Evolutionary conservation across 1,140 invertebrate species (phyloP), one percentile per base, ranked within the genome.

Genomic region (Papilio dardanus): DNA sequence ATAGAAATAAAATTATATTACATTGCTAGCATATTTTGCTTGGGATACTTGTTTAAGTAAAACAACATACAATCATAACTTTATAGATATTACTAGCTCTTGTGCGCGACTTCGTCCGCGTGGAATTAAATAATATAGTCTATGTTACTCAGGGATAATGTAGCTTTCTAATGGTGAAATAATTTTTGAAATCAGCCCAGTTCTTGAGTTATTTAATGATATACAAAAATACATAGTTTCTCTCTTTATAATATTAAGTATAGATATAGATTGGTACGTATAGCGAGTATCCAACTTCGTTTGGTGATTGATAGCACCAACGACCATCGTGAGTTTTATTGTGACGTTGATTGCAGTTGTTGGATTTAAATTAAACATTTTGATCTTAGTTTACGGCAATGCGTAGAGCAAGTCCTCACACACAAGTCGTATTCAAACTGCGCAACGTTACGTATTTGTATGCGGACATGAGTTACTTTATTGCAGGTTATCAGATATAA

Each of bases 401-500:
- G 54, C 54, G 54, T 62, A 62, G 54, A 62, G 24, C 24, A 62
- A 62, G 12, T 30, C 19, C 24, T 62, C 54, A 24, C 5, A 14
- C 24, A 62, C 12, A 62, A 62, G 54, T 28, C 54, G 10, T 28
- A 62, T 28, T 62, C 54, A 62, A 62, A 62, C 54, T 62, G 54
- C 54, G 54, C 54, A 62, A 62, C 24, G 24, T 62, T 62, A 62
- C 54, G 54, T 62, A 62, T 62, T 24, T 62, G n/a, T n/a, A 30
- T 62, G 54, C 54, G 21, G 54, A 62, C 24, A 28, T 28, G 54
- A 28, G 24, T 28, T 62, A 62, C 54, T 62, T 62, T 62, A 62
- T 62, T 62, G 21, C 54, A 30, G 54, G 54, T 62, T 62, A 62
- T 62, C 54, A 62, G 54, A 62, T 62, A 62, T 62, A 62, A 62